These are phyloP conservation scores for Pandemis corylana DNA, from an alignment of 2,888 invertebrate genomes.

Conservation along the genomic window DNA sequence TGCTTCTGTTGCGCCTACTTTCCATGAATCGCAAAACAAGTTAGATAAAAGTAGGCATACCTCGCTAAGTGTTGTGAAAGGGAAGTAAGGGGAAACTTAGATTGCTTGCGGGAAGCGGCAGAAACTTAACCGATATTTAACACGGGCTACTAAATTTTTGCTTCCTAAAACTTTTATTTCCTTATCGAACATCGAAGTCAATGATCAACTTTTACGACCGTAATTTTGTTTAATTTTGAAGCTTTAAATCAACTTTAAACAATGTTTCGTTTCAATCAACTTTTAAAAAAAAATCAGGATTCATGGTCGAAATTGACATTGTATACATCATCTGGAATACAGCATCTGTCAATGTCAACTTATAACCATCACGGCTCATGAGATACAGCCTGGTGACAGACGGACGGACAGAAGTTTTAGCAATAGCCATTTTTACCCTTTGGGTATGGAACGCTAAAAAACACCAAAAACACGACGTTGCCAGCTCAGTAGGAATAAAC, in stretches of 20 bases:
- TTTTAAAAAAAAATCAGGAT: too few species aligned
- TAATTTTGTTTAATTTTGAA: not conserved
- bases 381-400: too few species aligned
- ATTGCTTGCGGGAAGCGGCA: slow-evolving; percentile 29
- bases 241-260: not conserved
- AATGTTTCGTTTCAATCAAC: too few species aligned
- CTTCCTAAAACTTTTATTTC: slow-evolving; percentile 5
- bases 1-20: not conserved
- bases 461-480: too few species aligned
- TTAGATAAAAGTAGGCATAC: slow-evolving; percentile 12
- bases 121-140: slow-evolving; percentile 31
- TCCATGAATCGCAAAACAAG: slow-evolving; percentile 5
- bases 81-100: slow-evolving; percentile 26
- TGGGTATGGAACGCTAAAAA: too few species aligned
- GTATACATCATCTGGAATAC: too few species aligned
- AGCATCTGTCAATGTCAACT: too few species aligned
- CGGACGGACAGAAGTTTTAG: too few species aligned
- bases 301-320: too few species aligned
- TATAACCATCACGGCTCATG: too few species aligned
- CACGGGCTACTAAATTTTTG: slow-evolving; percentile 16
- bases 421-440: too few species aligned
- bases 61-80: slow-evolving; percentile 12
- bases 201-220: slow-evolving; percentile 5
- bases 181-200: slow-evolving; percentile 6
- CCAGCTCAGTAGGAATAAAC: too few species aligned